Evolutionary conservation across 2,113 vertebrate species (phyloP).

Genomic region (Crypturellus undulatus): DNA sequence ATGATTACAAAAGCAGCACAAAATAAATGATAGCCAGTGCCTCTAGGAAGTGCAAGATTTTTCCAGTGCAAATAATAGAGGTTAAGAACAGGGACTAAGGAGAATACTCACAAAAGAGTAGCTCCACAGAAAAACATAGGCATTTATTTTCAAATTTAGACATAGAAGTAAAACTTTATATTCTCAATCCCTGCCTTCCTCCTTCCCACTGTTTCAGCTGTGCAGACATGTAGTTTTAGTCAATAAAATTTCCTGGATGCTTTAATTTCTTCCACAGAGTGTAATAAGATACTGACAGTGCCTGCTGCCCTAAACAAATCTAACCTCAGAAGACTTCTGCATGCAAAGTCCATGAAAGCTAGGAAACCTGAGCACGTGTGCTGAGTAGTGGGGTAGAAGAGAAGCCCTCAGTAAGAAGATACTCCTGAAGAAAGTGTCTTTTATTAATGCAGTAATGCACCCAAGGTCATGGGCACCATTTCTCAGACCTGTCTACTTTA

Average conservation of each 20-base stretch:
- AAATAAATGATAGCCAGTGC: neutral
- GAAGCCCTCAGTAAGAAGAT: neutral
- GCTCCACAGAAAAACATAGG: neutral
- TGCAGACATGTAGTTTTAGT: neutral
- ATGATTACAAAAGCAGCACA: neutral
- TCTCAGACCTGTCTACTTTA: neutral
- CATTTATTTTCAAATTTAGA: neutral
- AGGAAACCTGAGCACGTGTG: neutral
- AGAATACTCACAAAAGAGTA: neutral
- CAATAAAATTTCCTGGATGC: neutral
- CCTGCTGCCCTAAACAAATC: neutral
- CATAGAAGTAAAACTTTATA: neutral
- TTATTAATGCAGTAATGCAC: neutral
- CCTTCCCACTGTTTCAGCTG: neutral
- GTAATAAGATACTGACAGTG: neutral
- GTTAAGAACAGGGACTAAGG: neutral
- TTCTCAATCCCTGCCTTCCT: neutral
- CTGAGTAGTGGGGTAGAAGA: neutral
- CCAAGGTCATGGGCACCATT: rapidly evolving
- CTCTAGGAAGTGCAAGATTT: neutral
- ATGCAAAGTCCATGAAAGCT: neutral
- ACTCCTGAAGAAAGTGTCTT: neutral
- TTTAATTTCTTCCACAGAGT: neutral
- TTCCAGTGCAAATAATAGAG: neutral
- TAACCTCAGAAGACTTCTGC: neutral